Base-by-base conservation (phyloP, 1,140 invertebrate species). In the Streblospio benedicti region DNA sequence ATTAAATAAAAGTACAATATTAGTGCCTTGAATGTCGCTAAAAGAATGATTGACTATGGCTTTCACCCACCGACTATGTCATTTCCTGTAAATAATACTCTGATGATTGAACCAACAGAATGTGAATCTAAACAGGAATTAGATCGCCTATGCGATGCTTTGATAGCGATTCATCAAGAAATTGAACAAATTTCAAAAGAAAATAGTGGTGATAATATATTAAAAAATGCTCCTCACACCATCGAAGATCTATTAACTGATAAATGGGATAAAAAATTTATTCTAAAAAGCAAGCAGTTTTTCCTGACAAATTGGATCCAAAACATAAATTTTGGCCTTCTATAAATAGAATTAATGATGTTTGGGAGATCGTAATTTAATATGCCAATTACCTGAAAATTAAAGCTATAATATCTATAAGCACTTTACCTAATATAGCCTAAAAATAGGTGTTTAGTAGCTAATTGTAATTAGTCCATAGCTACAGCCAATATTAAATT, bases 101-200 rank as follows among this genome's bases (percentile, higher is more conserved):
- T 61, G 12, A 61, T 61, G 59, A 51, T 61, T 18, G 59, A 61
- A 27, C 59, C 59, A 23, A 61, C 59, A n/a, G 59, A 61, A 44
- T 33, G 47, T 25, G 59, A 61, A 43, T 20, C 57, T 1, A 60
- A 61, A 30, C 23, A 61, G 16, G 59, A 61, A 31, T 33, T 61
- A 45, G 59, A 61, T 23, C 57, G 59, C 23, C 60, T 61, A n/a
- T 25, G 16, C 56, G 59, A 43, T 16, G 59, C 59, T 20, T n/a
- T 61, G 31, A 61, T 61, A 18, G 35, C 55, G 16, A 61, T 61
- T 41, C 14, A 57, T 12, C 14, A 61, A 23, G 59, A 61, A 41
- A 61, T 61, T 44, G 12, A 1, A 2, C n/a, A 25, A 30, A 45
- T 61, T 23, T 56, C 60, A 45, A 14, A 61, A 12, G 59, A 57